A percentile compares a stretch with the other conserved stretches of the same genome.
phyloP scores from a whole-genome alignment of 2,113 vertebrate genomes.

The Andinoacara biseriatus region DNA sequence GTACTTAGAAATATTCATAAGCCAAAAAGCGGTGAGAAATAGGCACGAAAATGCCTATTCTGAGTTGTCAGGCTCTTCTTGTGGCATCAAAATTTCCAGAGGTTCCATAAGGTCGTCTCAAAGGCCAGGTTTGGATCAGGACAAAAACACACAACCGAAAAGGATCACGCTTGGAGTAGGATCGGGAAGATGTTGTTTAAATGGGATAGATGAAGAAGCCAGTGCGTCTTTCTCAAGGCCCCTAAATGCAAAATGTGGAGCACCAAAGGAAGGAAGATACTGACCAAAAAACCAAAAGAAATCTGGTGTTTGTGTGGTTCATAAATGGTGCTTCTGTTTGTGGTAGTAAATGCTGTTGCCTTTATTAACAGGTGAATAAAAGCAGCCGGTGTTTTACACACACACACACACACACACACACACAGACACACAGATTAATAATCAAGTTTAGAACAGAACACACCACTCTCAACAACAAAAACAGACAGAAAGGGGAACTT shows the following conservation, averaged over 20 bases:
- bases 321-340: background rate
- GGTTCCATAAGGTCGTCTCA: background rate
- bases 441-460: background rate
- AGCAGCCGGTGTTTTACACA: background rate
- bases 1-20: background rate
- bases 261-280: background rate
- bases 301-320: background rate
- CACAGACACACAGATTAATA: background rate
- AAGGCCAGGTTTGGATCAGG: background rate
- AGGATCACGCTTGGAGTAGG: background rate
- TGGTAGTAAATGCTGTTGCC: background rate
- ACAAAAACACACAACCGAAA: background rate
- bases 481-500: background rate
- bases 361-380: background rate
- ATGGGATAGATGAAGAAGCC: background rate
- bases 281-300: accelerated
- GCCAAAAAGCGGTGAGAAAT: background rate
- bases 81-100: background rate
- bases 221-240: background rate
- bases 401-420: background rate
- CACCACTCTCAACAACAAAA: background rate
- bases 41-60: background rate
- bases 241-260: background rate
- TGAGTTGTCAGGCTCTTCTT: background rate
- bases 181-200: background rate